Base-by-base conservation (phyloP, 1,140 invertebrate species). In the Dinoponera quadriceps region DNA sequence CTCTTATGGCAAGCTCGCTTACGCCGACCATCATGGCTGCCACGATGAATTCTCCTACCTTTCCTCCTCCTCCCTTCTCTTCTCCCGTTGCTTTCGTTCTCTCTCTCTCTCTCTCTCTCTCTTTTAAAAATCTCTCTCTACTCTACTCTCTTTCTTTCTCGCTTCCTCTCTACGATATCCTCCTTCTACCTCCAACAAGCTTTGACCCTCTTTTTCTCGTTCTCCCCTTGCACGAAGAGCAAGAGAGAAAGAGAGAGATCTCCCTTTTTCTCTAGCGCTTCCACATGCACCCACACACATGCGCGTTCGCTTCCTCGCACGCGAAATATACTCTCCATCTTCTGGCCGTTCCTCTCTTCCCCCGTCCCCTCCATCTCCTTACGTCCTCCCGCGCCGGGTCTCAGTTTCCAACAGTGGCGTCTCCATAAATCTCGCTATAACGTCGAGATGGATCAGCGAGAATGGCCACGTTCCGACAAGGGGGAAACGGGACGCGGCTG, bases 341-440 rank as follows among this genome's bases (percentile, higher is more conserved):
- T 85, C 85, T 84, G 87, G 73, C 73, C 80, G 78, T 84, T 57
- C 20, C 81, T 22, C 48, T 25, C 57, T 65, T 49, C 57, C 44
- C 48, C 48, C 62, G n/a, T 73, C 33, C 29, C 68, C 20, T 71
- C 75, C 54, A 66, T 20, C 54, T 85, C 75, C 83, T 85, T 85
- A 72, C 71, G 60, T 86, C 85, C 55, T 89, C 63, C 25, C 51
- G 25, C 75, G 51, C 82, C 14, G 29, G 73, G 82, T 87, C 90
- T 91, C 82, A 83, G 88, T 89, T 86, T 86, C 83, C 77, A 86
- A 69, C 88, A 77, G 89, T 89, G 85, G 89, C 90, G 90, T 94
- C 93, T 93, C 91, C 93, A 94, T 94, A 94, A 94, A 94, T 94
- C 93, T 93, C 91, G 91, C 91, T 92, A 92, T 93, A 93, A 92